Conservation (phyloP, 2,888 invertebrate genomes). For the Tanytarsus gracilentus region DNA sequence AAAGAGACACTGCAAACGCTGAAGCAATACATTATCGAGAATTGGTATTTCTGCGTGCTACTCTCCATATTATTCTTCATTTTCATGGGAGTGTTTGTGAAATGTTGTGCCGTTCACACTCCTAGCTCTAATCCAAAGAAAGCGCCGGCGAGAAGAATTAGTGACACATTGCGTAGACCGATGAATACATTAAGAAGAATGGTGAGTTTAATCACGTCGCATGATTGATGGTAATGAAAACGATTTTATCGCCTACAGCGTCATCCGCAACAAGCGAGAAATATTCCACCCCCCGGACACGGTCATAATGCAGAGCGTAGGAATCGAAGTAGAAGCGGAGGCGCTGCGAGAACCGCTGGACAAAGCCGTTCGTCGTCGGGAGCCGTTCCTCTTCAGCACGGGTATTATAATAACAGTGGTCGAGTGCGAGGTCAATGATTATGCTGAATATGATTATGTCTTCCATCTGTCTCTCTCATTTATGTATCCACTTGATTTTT, state of each 20-base stretch:
- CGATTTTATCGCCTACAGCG: not conserved
- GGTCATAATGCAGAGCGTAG: not conserved
- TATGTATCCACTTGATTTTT: not conserved
- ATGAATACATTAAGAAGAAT: slow-evolving; percentile 86
- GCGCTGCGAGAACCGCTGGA: not conserved
- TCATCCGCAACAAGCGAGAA: slow-evolving; percentile 9
- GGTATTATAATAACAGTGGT: slow-evolving; percentile 23
- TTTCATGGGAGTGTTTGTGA: slow-evolving; percentile 96
- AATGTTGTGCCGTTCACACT: slow-evolving; percentile 99
- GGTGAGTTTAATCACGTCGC: slow-evolving; percentile 46
- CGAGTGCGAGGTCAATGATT: slow-evolving; percentile 29
- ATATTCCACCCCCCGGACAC: slow-evolving; percentile 23
- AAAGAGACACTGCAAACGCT: slow-evolving; percentile 78
- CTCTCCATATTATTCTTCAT: slow-evolving; percentile 86
- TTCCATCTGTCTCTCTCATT: slow-evolving; percentile 2
- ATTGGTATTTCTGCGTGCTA: slow-evolving; percentile 92
- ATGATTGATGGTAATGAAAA: not conserved
- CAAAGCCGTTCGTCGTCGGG: not conserved
- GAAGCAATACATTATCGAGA: slow-evolving; percentile 88
- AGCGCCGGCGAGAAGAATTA: slow-evolving; percentile 85
- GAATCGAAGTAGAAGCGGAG: slow-evolving; percentile 1
- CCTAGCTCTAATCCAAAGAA: slow-evolving; percentile 98
- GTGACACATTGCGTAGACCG: slow-evolving; percentile 81
- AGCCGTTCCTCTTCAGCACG: slow-evolving; percentile 9
- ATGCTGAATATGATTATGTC: slow-evolving; percentile 12